Conservation (phyloP, 2,888 invertebrate species). For the Trileptium ribeirensis region DNA sequence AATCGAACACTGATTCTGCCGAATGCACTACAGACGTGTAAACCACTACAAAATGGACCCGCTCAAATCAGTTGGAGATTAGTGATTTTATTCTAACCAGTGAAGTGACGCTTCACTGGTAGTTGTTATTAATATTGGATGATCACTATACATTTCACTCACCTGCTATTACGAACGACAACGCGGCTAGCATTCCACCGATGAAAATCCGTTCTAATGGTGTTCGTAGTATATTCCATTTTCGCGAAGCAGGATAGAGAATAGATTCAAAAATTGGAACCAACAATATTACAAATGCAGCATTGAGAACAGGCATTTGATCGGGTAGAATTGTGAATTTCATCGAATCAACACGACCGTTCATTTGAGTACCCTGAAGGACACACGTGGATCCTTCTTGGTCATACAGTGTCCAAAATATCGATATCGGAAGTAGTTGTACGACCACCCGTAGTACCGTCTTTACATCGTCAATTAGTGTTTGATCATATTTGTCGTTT, state of each 20-base stretch:
- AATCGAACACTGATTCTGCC: no score
- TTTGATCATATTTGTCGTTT: constrained; percentile 64
- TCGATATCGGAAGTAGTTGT: constrained; percentile 55
- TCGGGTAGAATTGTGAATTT: constrained; percentile 62
- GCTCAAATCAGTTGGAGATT: no score
- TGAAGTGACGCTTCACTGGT: no score
- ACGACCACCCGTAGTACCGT: constrained; percentile 50
- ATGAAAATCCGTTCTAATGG: constrained; percentile 77
- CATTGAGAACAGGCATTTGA: constrained; percentile 75
- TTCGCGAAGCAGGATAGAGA: constrained; percentile 53
- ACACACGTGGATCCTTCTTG: constrained; percentile 47
- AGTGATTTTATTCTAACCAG: no score
- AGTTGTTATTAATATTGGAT: no score
- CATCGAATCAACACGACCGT: constrained; percentile 48
- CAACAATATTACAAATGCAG: constrained; percentile 53
- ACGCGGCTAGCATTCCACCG: constrained; percentile 75
- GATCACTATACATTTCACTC: no score
- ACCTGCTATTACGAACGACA: constrained; percentile 74
- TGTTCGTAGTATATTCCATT: constrained; percentile 56
- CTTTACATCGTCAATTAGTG: constrained; percentile 52
- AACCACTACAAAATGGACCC: no score
- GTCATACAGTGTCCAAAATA: constrained; percentile 58
- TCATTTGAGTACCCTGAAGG: constrained; percentile 47
- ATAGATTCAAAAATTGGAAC: constrained; percentile 56
- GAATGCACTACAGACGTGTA: no score